These are phyloP conservation scores for Leiothrix lutea DNA, from an alignment of 2,113 vertebrate genomes.

Conservation along the genomic window DNA sequence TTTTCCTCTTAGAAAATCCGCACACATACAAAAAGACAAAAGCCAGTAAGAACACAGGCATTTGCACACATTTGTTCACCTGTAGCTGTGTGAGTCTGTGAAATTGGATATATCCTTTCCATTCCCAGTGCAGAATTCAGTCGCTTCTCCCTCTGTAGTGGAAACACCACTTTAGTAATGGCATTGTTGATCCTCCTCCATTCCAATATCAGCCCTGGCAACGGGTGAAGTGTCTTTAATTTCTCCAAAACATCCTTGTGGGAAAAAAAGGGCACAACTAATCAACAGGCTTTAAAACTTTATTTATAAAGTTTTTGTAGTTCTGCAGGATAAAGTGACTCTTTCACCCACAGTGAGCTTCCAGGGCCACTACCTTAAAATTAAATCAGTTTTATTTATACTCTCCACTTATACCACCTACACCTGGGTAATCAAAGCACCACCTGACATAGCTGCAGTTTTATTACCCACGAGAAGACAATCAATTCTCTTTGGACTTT, in stretches of 20 bases:
- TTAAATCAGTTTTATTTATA: background rate
- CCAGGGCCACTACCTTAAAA: background rate
- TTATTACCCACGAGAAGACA: background rate
- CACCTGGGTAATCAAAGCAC: background rate
- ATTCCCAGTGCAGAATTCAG: conserved; percentile 82
- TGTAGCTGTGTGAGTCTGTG: conserved; percentile 94
- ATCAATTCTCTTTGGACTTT: background rate
- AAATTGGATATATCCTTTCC: conserved; percentile 90
- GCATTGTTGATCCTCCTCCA: conserved; percentile 96
- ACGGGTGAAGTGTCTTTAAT: conserved; percentile 84
- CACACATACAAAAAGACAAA: background rate
- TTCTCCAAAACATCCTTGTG: conserved; percentile 90
- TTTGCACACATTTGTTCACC: conserved; percentile 69
- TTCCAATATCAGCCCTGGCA: conserved; percentile 91
- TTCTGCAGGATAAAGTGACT: background rate
- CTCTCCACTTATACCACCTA: background rate
- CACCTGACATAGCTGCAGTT: background rate
- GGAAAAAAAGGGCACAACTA: conserved; percentile 12
- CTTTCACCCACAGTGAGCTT: background rate
- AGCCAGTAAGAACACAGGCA: background rate
- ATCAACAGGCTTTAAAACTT: conserved; percentile 8
- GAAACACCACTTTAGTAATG: conserved; percentile 93
- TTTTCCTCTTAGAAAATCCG: background rate
- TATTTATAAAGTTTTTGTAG: background rate
- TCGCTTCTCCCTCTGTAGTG: conserved; percentile 87